Evolutionary conservation across 2,888 invertebrate genomes (phyloP), one percentile per base, ranked within the genome.

Genomic region (Serrognathus titanus): DNA sequence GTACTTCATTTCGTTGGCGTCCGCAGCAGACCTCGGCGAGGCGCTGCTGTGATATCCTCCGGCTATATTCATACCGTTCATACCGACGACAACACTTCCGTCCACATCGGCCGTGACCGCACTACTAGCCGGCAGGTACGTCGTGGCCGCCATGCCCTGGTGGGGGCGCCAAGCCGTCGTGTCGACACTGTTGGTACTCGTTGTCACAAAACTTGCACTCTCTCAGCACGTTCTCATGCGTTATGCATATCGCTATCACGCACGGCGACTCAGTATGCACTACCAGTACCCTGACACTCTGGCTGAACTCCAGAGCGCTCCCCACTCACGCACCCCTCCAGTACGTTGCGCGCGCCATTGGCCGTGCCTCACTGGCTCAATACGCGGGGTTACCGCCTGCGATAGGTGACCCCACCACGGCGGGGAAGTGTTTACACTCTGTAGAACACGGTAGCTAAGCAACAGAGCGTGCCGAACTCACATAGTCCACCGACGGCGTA

Each of bases 1-100:
- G 80, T 96, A 96, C 81, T 96, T 96, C 94, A 96, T 94, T 80
- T 96, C 96, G 72, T 90, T 89, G 72, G 90, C 90, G 81, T 92
- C 92, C 66, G 86, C 84, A 72, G 90, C 92, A 70, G 89, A 89
- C 74, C 92, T 86, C 76, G 92, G 92, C 82, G 92, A 92, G 79
- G 88, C 88, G 77, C 87, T 87, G 58, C 83, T 81, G 78, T 89
- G 89, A 77, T 92, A 92, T 78, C 89, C 89, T 79, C 89, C 88
- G 75, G 86, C 82, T 80, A 86, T 82, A 75, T 82, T 86, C 83
- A 83, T 83, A 75, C 90, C 89, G 58, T 58, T 58, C 53, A 58
- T 58, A 50, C 58, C 58, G 77, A 89, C 84, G 67, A 81, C 83
- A 78, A 84, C 82, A 75, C 84, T 83, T 75, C 85, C 83, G 81